Percentiles rank a stretch among this genome's conserved stretches.
Conservation (phyloP, 2,888 invertebrate genomes). For the Anodontia alba region DNA sequence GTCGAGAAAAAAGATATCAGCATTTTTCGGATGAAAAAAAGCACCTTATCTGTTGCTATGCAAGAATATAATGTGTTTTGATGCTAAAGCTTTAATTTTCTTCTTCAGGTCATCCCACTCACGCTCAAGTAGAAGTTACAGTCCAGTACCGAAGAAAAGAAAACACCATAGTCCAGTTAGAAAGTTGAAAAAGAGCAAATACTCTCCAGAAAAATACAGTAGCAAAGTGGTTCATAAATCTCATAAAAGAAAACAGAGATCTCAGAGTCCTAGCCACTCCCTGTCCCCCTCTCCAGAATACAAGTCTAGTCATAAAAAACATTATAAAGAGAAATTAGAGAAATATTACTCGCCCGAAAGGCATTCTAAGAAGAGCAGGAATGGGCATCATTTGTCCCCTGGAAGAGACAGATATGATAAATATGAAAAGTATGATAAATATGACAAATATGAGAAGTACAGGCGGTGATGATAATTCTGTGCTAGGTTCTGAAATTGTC, state of each 20-base stretch:
- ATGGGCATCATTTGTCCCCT: conserved; percentile 70
- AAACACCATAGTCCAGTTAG: conserved; percentile 58
- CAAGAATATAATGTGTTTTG: no score
- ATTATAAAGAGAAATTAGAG: conserved; percentile 59
- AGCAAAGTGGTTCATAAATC: conserved; percentile 67
- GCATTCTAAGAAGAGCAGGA: conserved; percentile 69
- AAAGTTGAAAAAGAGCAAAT: conserved; percentile 71
- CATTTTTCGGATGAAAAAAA: no score
- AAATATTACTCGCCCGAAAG: conserved; percentile 64
- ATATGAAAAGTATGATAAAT: conserved; percentile 54
- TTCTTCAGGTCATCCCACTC: conserved; percentile 55
- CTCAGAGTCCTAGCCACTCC: conserved; percentile 67
- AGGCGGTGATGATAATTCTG: conserved; percentile 13
- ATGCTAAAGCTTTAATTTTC: no score
- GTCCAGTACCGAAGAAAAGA: conserved; percentile 65
- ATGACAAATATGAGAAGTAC: conserved; percentile 35
- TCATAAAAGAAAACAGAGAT: conserved; percentile 70
- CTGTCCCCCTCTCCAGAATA: conserved; percentile 63
- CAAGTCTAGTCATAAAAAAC: conserved; percentile 61
- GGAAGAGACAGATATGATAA: conserved; percentile 63
- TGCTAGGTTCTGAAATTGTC: neutral
- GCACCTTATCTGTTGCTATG: no score
- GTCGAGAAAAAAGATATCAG: no score
- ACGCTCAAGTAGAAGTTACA: conserved; percentile 66
- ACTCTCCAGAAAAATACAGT: conserved; percentile 61